Evolutionary conservation across 2,797 vertebrate species (phyloP).

Genomic region (Cynopterus sphinx): DNA sequence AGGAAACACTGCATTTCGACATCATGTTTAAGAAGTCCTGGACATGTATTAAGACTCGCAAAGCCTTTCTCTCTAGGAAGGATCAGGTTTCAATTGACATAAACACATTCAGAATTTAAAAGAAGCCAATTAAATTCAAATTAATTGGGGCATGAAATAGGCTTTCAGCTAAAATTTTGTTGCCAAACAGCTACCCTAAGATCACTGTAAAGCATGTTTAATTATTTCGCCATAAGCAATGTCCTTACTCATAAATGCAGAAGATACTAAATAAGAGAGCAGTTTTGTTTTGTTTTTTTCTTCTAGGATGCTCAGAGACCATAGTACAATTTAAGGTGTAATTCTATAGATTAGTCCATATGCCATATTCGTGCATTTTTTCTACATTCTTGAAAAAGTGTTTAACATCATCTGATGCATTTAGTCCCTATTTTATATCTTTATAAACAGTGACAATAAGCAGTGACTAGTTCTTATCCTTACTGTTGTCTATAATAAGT

Average conservation of each 20-base stretch:
- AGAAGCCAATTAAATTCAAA: neutral
- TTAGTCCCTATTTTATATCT: neutral
- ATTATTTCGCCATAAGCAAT: neutral
- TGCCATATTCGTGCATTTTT: neutral
- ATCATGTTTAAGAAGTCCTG: neutral
- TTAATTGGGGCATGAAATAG: neutral
- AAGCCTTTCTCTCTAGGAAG: neutral
- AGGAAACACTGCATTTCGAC: neutral
- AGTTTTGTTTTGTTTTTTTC: neutral
- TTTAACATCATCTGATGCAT: neutral
- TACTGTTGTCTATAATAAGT: neutral
- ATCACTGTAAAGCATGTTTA: neutral
- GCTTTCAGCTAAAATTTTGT: neutral
- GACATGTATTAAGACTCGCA: neutral
- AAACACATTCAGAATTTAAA: neutral
- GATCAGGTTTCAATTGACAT: neutral
- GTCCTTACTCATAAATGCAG: neutral
- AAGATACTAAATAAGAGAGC: neutral
- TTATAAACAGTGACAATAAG: neutral
- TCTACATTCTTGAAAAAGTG: neutral
- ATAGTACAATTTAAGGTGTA: neutral
- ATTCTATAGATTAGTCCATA: neutral
- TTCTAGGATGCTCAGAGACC: neutral
- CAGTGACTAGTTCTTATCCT: neutral
- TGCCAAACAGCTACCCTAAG: neutral